Base-by-base conservation (phyloP, 2,113 vertebrate species). In the Platanista minor region DNA sequence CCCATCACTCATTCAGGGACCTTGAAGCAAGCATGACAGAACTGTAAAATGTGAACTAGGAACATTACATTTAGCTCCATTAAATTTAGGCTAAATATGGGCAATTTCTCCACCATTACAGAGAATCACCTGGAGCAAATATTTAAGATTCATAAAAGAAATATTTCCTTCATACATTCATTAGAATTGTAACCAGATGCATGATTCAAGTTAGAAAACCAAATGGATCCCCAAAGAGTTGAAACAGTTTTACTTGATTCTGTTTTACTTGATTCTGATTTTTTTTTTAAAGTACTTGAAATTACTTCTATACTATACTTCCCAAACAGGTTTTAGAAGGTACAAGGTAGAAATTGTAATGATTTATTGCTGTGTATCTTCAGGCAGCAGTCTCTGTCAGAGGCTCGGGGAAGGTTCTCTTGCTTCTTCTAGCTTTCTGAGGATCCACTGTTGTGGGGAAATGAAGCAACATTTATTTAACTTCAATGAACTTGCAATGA, bases 381-480 rank as follows among this genome's bases (percentile, higher is more conserved):
- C 59, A 62, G 95, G 82, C 72, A 87, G 25, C 69, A 43, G 57
- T 94, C 36, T 97, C 93, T 71, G 67, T 94, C 90, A 93, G 92
- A 97, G 97, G 97, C 99, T 99, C 6, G 98, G 99, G 84, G 99
- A 98, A 97, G 94, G 99, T 39, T 99, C 99, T 98, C 99, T 99
- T 54, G 99, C 99, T 96, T 99, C 99, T 98, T 99, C 99, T 94
- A 99, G 97, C 97, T 99, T 99, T 97, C 98, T 95, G 71, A 99
- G 99, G 96, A 99, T 99, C 99, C 99, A 99, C 99, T 99, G 98
- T 93, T 67, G 59, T 95, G 78, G 93, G 67, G 78, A 98, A 96
- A 97, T 52, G 96, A 74, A 90, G 11, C 39, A 85, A 94, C 36
- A 25, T 52, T 96, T 96, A 49, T 5, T 62, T 92, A 36, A 49